A percentile compares a stretch with the other conserved stretches of the same genome.
phyloP scores from a whole-genome alignment of 2,888 invertebrate species.

The Hypsopygia costalis region DNA sequence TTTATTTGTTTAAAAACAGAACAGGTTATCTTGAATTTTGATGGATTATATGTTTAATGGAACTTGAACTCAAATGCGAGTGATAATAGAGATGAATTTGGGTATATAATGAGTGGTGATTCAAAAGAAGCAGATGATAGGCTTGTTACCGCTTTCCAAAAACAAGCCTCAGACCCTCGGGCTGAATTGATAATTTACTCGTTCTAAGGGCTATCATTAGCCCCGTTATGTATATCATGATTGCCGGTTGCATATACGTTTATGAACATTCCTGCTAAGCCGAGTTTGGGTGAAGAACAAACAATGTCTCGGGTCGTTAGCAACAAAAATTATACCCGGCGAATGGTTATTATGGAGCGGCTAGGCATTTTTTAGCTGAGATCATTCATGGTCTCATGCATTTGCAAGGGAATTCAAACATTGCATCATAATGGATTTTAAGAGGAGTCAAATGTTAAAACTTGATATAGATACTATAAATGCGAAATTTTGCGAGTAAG shows the following conservation, averaged over 20 bases:
- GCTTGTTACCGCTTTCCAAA: slow-evolving; percentile 70
- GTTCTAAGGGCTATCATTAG: slow-evolving; percentile 77
- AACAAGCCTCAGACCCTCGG: slow-evolving; percentile 66
- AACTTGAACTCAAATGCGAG: slow-evolving; percentile 27
- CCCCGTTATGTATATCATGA: slow-evolving; percentile 65
- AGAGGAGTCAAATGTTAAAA: no score
- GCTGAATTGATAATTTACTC: slow-evolving; percentile 79
- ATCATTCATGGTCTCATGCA: slow-evolving; percentile 8
- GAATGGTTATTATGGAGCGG: slow-evolving; percentile 64
- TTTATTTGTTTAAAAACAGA: slow-evolving; percentile 20
- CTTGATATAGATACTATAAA: no score
- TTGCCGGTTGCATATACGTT: slow-evolving; percentile 67
- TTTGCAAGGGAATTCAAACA: slow-evolving; percentile 10
- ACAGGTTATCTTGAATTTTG: slow-evolving; percentile 15
- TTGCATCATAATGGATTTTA: no score
- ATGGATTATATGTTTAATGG: slow-evolving; percentile 17
- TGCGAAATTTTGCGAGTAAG: no score
- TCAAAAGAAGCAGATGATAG: slow-evolving; percentile 49
- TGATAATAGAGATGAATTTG: slow-evolving; percentile 34
- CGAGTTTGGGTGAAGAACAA: slow-evolving; percentile 68
- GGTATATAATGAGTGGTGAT: slow-evolving; percentile 30
- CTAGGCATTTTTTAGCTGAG: slow-evolving; percentile 34
- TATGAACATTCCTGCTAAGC: slow-evolving; percentile 44
- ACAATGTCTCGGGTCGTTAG: slow-evolving; percentile 76
- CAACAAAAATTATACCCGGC: slow-evolving; percentile 60